These are phyloP conservation scores for Scaptomyza graminum DNA, from an alignment of 1,140 invertebrate species.

Conservation along the genomic window DNA sequence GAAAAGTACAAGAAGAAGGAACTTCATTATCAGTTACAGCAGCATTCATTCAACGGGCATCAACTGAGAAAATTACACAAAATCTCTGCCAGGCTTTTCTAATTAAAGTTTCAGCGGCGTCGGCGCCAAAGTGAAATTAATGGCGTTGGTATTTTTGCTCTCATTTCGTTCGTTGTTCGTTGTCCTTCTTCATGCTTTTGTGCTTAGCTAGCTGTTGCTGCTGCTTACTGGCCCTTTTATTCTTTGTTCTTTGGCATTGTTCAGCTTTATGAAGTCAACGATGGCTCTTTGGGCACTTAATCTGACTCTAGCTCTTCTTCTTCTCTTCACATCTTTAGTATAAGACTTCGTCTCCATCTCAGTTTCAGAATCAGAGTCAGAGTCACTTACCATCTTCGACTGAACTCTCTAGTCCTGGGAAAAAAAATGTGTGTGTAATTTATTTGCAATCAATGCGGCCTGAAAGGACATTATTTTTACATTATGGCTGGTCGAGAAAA, in stretches of 20 bases:
- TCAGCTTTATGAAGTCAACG: conserved; percentile 68
- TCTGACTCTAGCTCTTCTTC: conserved; percentile 32
- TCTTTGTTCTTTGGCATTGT: conserved; percentile 13
- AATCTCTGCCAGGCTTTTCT: conserved; percentile 72
- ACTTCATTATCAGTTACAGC: conserved; percentile 70
- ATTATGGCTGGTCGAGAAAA: conserved; percentile 58
- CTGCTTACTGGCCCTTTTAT: conserved; percentile 1
- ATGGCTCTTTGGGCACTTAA: conserved; percentile 65
- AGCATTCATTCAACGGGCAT: conserved; percentile 15
- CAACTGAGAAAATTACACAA: conserved; percentile 72
- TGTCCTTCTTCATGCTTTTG: not conserved
- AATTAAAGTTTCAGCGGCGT: conserved; percentile 75
- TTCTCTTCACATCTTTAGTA: not conserved
- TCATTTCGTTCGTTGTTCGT: conserved; percentile 16
- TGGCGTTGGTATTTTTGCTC: conserved; percentile 57
- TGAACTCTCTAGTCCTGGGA: conserved; percentile 8
- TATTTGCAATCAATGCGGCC: conserved; percentile 80
- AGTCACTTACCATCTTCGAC: conserved; percentile 6
- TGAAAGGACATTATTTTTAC: conserved; percentile 76
- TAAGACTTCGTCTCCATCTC: not conserved
- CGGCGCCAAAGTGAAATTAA: conserved; percentile 79
- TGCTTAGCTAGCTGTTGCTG: conserved; percentile 19
- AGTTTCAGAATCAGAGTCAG: not conserved
- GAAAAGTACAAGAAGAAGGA: conserved; percentile 61
- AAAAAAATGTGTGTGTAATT: conserved; percentile 61